These are phyloP conservation scores for Phrynocephalus forsythii DNA, from an alignment of 2,797 vertebrate genomes.

Conservation along the genomic window DNA sequence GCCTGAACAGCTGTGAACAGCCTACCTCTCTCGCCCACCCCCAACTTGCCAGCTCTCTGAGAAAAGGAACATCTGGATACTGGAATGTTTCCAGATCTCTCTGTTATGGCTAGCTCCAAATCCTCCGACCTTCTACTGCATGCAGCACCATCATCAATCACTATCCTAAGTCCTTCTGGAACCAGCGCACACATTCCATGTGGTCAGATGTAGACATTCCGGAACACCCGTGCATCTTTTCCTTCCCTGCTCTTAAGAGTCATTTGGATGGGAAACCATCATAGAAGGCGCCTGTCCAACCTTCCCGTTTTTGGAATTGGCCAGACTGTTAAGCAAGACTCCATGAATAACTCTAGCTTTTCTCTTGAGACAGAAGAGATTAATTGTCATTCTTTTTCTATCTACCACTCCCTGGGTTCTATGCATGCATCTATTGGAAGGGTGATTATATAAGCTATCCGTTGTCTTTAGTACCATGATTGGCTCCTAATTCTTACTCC, in stretches of 20 bases:
- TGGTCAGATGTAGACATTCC: constrained; percentile 62
- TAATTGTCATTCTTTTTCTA: constrained; percentile 6
- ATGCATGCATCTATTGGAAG: constrained; percentile 6
- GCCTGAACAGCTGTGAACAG: constrained; percentile 49
- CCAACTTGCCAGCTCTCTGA: constrained; percentile 19
- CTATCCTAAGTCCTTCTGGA: constrained; percentile 11
- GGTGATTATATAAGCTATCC: not conserved
- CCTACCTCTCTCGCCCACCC: constrained; percentile 36
- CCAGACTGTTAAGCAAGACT: not conserved
- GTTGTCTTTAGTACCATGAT: not conserved
- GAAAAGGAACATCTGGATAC: constrained; percentile 64
- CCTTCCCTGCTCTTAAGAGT: constrained; percentile 43
- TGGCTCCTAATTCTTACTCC: not conserved
- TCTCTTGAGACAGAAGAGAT: not conserved
- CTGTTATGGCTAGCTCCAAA: constrained; percentile 35
- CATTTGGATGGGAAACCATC: constrained; percentile 1
- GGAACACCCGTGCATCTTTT: constrained; percentile 65
- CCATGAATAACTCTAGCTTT: constrained; percentile 1
- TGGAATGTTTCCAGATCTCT: constrained; percentile 61
- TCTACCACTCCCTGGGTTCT: not conserved
- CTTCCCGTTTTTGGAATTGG: constrained; percentile 2
- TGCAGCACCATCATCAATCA: constrained; percentile 46
- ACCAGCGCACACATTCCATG: constrained; percentile 1
- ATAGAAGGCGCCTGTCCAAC: constrained; percentile 17
- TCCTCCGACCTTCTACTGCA: constrained; percentile 41